Conservation (phyloP, 2,888 invertebrate genomes). For the Nemotelus nigrinus region DNA sequence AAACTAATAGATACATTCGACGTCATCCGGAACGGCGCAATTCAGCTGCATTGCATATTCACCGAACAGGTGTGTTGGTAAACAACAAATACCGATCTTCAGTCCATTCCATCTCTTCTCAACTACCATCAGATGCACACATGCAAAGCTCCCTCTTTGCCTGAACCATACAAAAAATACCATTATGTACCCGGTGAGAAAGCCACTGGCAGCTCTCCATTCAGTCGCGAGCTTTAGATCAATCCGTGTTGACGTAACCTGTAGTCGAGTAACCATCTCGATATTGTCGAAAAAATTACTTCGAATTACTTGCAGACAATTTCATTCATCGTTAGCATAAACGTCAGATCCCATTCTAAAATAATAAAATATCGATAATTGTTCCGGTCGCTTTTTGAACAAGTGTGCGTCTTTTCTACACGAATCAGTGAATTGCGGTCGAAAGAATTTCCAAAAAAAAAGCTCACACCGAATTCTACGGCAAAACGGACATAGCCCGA, state of each 20-base stretch:
- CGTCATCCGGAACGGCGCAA: slow-evolving; percentile 23
- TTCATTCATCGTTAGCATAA: no score
- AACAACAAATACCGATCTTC: neutral
- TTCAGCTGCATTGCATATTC: slow-evolving; percentile 6
- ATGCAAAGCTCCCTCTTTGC: slow-evolving; percentile 1
- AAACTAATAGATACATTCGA: neutral
- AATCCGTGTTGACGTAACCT: slow-evolving; percentile 40
- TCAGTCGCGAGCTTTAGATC: slow-evolving; percentile 49
- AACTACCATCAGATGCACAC: neutral
- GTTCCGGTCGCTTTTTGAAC: neutral
- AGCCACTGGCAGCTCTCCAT: slow-evolving; percentile 1
- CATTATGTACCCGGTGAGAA: slow-evolving; percentile 8
- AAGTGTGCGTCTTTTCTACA: neutral
- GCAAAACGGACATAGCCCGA: neutral
- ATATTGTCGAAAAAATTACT: slow-evolving; percentile 17
- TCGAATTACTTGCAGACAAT: neutral
- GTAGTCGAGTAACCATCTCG: neutral
- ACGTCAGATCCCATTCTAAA: neutral
- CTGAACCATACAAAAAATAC: neutral
- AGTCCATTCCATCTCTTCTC: neutral
- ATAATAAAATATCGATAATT: neutral
- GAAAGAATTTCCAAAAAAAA: neutral
- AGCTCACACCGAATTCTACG: neutral
- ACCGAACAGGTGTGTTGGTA: slow-evolving; percentile 31
- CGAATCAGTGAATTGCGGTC: neutral